phyloP scores from a whole-genome alignment of 2,888 invertebrate species.

The Crocallis elinguaria region DNA sequence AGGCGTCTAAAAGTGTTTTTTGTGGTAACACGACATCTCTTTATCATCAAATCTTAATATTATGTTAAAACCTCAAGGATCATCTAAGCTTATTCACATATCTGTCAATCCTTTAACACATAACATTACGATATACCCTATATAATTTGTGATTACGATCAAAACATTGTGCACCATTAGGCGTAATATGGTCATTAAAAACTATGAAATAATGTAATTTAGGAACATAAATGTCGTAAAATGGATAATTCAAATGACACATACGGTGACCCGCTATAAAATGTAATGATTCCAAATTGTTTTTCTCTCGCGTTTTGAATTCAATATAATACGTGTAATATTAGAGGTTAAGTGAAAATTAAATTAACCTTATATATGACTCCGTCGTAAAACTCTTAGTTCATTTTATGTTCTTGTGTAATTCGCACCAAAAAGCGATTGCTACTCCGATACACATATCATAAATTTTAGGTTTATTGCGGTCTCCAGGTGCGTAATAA shows the following conservation, averaged over 20 bases:
- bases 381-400: slow-evolving; percentile 39
- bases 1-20: too few species aligned
- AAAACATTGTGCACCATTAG: slow-evolving; percentile 8
- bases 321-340: slow-evolving; percentile 28
- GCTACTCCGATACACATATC: slow-evolving; percentile 48
- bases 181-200: slow-evolving; percentile 18
- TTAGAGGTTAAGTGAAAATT: slow-evolving; percentile 32
- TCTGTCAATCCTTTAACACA: slow-evolving; percentile 13
- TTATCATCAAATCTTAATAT: neutral
- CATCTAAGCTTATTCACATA: slow-evolving; percentile 1
- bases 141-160: too few species aligned
- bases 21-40: neutral
- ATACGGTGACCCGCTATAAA: slow-evolving; percentile 30
- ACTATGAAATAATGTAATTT: slow-evolving; percentile 28
- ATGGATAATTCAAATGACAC: slow-evolving; percentile 36
- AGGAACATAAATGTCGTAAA: slow-evolving; percentile 31
- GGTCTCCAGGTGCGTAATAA: slow-evolving; percentile 22
- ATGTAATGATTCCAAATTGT: slow-evolving; percentile 40
- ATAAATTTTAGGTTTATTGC: slow-evolving; percentile 46
- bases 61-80: neutral
- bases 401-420: slow-evolving; percentile 33
- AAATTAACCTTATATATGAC: slow-evolving; percentile 43
- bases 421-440: slow-evolving; percentile 48
- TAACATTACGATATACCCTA: too few species aligned
- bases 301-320: slow-evolving; percentile 31